Evolutionary conservation across 2,888 invertebrate genomes (phyloP), one percentile per base, ranked within the genome.

Genomic region (Balanococcus diminutus): DNA sequence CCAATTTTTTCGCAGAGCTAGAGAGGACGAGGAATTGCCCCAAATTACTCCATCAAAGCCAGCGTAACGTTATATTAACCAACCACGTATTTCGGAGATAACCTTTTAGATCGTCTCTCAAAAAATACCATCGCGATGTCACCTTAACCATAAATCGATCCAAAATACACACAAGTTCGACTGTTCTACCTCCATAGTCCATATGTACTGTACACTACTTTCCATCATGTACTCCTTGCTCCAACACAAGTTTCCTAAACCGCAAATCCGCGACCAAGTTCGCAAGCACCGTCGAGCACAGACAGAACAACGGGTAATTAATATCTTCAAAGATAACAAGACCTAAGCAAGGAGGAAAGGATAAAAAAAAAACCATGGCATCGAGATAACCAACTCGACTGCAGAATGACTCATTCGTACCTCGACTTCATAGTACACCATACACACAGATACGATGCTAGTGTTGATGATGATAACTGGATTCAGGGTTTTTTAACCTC

Each of bases 361-460:
- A 28, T 3, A 19, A 8, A 14, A 72, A 6, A 28, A 28, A 72
- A 31, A 19, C 72, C 72, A 72, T 56, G 14, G 14, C 72, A 72
- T 56, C 28, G 14, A 42, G 42, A 72, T 72, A 28, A 72, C 72
- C 16, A 25, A 25, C 25, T 72, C 72, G 72, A 72, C 72, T 14
- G 72, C 8, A 72, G 72, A 25, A 28, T 72, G 72, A 72, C 31
- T 72, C 72, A 72, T 72, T 72, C 72, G 28, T 31, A 72, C 28
- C 22, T 3, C 61, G 61, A 3, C 9, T n/a, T n/a, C 61, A 61
- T 36, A 36, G 36, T 36, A 36, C 36, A 61, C 61, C 19, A 11
- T 19, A 72, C 14, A 14, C 14, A 16, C 11, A 3, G 42, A 42
- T 42, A n/a, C n/a, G n/a, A n/a, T n/a, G n/a, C n/a, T n/a, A n/a